Evolutionary conservation across 1,140 invertebrate species (phyloP), one percentile per base, ranked within the genome.

Genomic region (Caenorhabditis tropicalis): DNA sequence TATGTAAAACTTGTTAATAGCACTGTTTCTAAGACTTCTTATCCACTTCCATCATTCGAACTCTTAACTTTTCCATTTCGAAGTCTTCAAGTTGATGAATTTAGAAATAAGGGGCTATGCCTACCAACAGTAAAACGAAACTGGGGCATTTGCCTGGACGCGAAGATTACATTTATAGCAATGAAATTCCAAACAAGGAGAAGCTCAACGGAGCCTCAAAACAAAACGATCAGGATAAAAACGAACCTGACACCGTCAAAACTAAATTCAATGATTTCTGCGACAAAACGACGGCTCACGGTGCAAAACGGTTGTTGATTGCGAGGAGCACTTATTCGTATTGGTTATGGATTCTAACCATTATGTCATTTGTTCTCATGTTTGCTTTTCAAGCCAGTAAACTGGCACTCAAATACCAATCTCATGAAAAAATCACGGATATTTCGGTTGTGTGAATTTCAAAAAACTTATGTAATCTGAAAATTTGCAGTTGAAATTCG

Each of bases 401-500:
- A n/a, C 53, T 85, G 43, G 36, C 60, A 21, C 10, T 58, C 19
- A 85, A 85, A 49, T 85, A 27, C 31, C 24, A 43, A 15, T 51
- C 33, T 19, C 74, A 81, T 31, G 83, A 85, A 15, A 85, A 58
- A 51, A 85, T 85, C 39, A 85, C 83, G 36, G 81, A 79, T 31
- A 85, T 85, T 80, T 79, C 74, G 74, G 83, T 85, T 27, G 33
- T n/a, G n/a, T n/a, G 27, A 27, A 33, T 10, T 56, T 27, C 21
- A 16, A 10, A 0, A 31, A 48, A 21, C 29, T 29, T 16, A 27
- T 15, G 10, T 15, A 48, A n/a, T 24, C 16, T 10, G 10, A 58
- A 33, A 9, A 36, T 70, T 81, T 85, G 79, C 79, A 85, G 84
- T 36, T 85, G 21, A 85, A 85, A 85, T 85, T 85, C 39, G 84